phyloP scores from a whole-genome alignment of 1,140 invertebrate species.

The Physella acuta region DNA sequence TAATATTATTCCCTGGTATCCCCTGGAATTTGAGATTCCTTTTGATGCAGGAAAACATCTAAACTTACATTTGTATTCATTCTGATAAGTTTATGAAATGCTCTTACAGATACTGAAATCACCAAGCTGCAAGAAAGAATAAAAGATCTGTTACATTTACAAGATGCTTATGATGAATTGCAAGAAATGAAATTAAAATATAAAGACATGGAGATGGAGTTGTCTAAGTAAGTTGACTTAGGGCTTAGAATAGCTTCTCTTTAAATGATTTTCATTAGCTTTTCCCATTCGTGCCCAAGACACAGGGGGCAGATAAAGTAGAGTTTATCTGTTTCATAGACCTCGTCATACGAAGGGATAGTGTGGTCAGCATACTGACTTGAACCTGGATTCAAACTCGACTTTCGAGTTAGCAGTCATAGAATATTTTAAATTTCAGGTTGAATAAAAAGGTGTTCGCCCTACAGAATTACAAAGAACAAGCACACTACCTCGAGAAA shows the following conservation, averaged over 20 bases:
- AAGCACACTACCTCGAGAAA: constrained; percentile 10
- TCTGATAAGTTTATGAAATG: neutral
- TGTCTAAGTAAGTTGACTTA: neutral
- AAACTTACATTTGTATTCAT: no score
- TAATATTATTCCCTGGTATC: no score
- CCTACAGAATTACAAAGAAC: constrained; percentile 11
- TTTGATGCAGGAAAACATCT: no score
- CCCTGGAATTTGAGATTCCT: no score
- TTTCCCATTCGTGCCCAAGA: no score
- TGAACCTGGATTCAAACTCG: no score
- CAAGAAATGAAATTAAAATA: constrained; percentile 12
- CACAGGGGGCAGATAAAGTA: no score
- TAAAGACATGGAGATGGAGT: constrained; percentile 2
- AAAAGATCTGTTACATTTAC: constrained; percentile 11
- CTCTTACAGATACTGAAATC: constrained; percentile 14
- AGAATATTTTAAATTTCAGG: constrained; percentile 7
- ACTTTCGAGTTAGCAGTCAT: no score
- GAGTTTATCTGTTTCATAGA: no score
- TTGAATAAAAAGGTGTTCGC: neutral
- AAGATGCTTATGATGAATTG: constrained; percentile 16
- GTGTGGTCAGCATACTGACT: no score
- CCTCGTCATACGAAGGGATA: no score
- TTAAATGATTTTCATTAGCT: neutral
- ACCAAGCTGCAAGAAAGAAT: constrained; percentile 13
- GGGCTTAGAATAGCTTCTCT: neutral